A percentile compares a stretch with the other conserved stretches of the same genome.
phyloP scores from a whole-genome alignment of 2,797 vertebrate genomes.

The Chloroceryle amazona region DNA sequence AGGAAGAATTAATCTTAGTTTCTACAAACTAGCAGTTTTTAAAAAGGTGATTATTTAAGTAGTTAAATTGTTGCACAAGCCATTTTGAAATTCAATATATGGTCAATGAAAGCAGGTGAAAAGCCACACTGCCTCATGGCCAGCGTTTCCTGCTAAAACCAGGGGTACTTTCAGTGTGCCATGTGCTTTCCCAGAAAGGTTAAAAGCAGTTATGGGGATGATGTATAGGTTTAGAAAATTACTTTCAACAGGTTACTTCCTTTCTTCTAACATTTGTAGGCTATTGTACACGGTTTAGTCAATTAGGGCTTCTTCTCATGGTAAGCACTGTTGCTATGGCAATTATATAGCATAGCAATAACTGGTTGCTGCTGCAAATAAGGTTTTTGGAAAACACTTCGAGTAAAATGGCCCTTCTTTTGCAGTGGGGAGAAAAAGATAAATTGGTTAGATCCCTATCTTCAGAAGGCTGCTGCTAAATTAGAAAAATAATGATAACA shows the following conservation, averaged over 20 bases:
- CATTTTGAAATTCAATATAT: not conserved
- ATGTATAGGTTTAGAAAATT: not conserved
- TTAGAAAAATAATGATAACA: not conserved
- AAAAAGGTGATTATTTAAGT: not conserved
- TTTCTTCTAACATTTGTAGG: not conserved
- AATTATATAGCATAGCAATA: conserved; percentile 25
- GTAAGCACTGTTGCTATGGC: conserved; percentile 56
- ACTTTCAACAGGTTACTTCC: not conserved
- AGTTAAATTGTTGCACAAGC: not conserved
- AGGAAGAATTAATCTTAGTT: not conserved
- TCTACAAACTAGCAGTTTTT: not conserved
- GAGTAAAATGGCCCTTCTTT: not conserved
- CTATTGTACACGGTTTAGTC: not conserved
- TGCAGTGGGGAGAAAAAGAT: not conserved
- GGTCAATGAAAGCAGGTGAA: not conserved
- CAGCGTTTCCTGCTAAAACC: not conserved
- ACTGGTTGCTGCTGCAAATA: not conserved
- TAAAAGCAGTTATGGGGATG: not conserved
- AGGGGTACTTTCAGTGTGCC: not conserved
- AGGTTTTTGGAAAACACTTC: not conserved
- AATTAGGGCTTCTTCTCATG: conserved; percentile 6
- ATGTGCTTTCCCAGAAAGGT: not conserved
- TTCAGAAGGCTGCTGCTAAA: not conserved
- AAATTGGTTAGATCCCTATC: not conserved
- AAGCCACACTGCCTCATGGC: not conserved